Percentiles rank a stretch among this genome's conserved stretches.
Evolutionary conservation across 2,888 invertebrate species (phyloP).

Genomic region (Lithophane leautieri): DNA sequence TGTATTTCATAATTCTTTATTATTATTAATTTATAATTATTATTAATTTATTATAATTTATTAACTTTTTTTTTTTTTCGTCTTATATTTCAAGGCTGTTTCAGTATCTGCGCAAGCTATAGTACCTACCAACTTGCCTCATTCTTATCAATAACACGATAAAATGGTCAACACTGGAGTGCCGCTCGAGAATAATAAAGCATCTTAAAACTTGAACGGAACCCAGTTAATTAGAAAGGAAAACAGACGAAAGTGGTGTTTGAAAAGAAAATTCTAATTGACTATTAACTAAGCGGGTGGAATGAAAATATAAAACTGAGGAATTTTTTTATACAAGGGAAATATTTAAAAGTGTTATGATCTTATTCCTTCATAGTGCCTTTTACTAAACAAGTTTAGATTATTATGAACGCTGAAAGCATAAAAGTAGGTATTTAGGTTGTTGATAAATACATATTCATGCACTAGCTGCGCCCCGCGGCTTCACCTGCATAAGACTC

Average conservation of each 20-base stretch:
- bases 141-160: slow-evolving; percentile 19
- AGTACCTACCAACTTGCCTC: background rate
- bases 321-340: slow-evolving; percentile 35
- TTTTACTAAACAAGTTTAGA: background rate
- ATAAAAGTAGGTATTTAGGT: background rate
- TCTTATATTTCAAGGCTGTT: no score
- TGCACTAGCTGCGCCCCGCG: no score
- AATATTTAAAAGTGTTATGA: slow-evolving; percentile 22
- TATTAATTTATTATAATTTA: no score
- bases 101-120: no score
- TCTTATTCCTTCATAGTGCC: background rate
- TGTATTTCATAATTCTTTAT: no score
- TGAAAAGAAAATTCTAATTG: slow-evolving; percentile 50
- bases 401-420: background rate
- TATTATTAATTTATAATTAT: no score
- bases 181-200: slow-evolving; percentile 30
- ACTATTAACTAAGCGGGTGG: slow-evolving; percentile 47
- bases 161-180: slow-evolving; percentile 20
- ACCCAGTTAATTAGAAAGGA: slow-evolving; percentile 53
- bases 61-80: no score
- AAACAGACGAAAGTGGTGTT: slow-evolving; percentile 38
- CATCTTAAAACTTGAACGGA: slow-evolving; percentile 23
- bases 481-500: no score
- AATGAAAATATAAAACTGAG: slow-evolving; percentile 42
- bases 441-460: no score